These are phyloP conservation scores for Bhutanitis thaidina DNA, from an alignment of 2,888 invertebrate species.

Conservation along the genomic window DNA sequence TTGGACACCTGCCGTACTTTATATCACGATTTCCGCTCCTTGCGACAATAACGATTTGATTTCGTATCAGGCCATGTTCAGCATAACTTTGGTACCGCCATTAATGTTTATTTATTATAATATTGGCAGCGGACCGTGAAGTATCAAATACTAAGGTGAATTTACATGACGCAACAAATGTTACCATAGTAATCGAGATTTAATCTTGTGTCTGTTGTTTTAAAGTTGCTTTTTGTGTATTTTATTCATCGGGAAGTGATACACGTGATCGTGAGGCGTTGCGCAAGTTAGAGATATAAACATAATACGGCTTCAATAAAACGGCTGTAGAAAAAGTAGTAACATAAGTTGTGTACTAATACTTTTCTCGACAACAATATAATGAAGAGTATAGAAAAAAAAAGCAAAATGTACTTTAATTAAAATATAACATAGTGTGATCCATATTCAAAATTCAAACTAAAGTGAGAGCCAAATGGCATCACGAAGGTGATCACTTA, in stretches of 20 bases:
- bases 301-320: too few relatives aligned
- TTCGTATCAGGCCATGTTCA: conserved; percentile 8
- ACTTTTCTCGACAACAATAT: too few relatives aligned
- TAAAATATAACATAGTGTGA: too few relatives aligned
- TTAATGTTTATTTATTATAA: conserved; percentile 20
- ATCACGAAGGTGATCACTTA: too few relatives aligned
- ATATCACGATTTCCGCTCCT: conserved; percentile 15
- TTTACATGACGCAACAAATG: conserved; percentile 1
- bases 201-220: not conserved
- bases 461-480: too few relatives aligned
- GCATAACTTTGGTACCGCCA: conserved; percentile 3
- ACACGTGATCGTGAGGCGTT: conserved; percentile 5
- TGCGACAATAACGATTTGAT: conserved; percentile 14
- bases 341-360: too few relatives aligned
- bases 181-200: not conserved
- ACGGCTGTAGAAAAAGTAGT: too few relatives aligned
- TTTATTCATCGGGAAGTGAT: not conserved
- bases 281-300: not conserved
- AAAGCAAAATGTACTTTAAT: too few relatives aligned
- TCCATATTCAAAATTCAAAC: too few relatives aligned
- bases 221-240: not conserved
- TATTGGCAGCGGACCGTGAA: conserved; percentile 18
- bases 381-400: too few relatives aligned
- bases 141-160: conserved; percentile 16
- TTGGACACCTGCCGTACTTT: conserved; percentile 28